Conservation (phyloP, 2,888 invertebrate species). For the Campoletis raptor region DNA sequence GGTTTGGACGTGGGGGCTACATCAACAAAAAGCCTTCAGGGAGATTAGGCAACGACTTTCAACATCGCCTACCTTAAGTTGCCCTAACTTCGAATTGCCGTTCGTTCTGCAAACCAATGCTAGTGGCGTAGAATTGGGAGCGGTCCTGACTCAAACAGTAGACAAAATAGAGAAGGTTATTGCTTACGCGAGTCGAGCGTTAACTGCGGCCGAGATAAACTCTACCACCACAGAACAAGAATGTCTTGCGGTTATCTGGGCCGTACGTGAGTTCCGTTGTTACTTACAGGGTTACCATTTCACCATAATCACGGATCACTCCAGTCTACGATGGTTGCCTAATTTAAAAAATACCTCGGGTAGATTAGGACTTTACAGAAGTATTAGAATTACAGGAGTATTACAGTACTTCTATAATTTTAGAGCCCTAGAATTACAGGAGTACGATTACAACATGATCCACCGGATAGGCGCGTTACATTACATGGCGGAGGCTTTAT, state of each 20-base stretch:
- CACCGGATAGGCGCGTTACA: constrained; percentile 23
- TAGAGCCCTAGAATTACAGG: constrained; percentile 66
- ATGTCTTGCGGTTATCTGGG: constrained; percentile 71
- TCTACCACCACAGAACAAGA: constrained; percentile 62
- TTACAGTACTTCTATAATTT: too few relatives aligned
- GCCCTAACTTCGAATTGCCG: constrained; percentile 62
- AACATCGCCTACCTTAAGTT: constrained; percentile 59
- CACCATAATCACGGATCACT: constrained; percentile 72
- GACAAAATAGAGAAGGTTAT: constrained; percentile 61
- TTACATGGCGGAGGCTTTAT: constrained; percentile 48
- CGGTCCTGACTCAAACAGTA: constrained; percentile 63
- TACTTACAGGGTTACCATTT: constrained; percentile 72
- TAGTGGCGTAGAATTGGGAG: constrained; percentile 53
- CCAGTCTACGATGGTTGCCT: constrained; percentile 69
- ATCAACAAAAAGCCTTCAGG: constrained; percentile 49
- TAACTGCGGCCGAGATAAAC: background rate
- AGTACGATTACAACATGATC: constrained; percentile 51
- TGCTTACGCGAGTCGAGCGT: constrained; percentile 24
- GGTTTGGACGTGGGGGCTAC: constrained; percentile 37
- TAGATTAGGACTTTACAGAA: too few relatives aligned
- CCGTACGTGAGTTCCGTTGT: constrained; percentile 67
- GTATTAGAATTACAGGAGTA: too few relatives aligned
- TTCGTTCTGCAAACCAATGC: constrained; percentile 67
- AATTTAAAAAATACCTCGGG: constrained; percentile 69
- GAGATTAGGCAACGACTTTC: constrained; percentile 38